phyloP scores from a whole-genome alignment of 1,140 invertebrate species.

The Megalopta genalis region DNA sequence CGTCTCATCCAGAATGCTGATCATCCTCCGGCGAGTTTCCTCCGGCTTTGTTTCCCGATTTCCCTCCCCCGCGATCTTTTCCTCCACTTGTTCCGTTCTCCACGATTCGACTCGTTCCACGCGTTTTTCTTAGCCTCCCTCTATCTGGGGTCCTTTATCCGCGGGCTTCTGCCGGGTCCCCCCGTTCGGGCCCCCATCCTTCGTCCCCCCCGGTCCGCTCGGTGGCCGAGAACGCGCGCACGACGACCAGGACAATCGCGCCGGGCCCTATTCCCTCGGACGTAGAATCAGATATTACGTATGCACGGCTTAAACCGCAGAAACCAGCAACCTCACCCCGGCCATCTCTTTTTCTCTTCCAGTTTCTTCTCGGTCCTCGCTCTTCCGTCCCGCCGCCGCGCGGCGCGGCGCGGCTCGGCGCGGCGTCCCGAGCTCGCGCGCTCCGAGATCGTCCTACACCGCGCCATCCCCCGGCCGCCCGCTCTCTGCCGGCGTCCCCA shows the following conservation, averaged over 20 bases:
- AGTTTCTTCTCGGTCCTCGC: slow-evolving; percentile 21
- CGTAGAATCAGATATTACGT: slow-evolving; percentile 72
- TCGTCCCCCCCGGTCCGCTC: slow-evolving; percentile 8
- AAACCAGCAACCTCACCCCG: slow-evolving; percentile 47
- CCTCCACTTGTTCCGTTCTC: slow-evolving; percentile 6
- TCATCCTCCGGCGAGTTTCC: neutral
- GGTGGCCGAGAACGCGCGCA: slow-evolving; percentile 28
- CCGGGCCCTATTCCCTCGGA: slow-evolving; percentile 56
- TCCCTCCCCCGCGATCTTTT: neutral
- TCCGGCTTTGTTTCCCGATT: neutral
- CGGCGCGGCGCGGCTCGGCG: no score
- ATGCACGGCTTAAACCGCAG: slow-evolving; percentile 66
- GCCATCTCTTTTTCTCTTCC: slow-evolving; percentile 40
- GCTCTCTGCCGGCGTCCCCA: neutral
- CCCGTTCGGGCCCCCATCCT: no score
- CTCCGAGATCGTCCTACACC: neutral
- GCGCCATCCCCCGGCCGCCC: neutral
- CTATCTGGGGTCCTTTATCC: slow-evolving; percentile 46
- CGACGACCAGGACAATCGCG: slow-evolving; percentile 52
- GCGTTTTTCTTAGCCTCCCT: slow-evolving; percentile 43
- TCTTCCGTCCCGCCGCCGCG: no score
- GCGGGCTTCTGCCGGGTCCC: slow-evolving; percentile 7
- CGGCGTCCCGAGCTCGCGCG: neutral
- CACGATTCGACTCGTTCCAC: slow-evolving; percentile 10
- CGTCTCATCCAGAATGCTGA: no score